phyloP scores from a whole-genome alignment of 2,797 vertebrate genomes.

The Clamator glandarius region DNA sequence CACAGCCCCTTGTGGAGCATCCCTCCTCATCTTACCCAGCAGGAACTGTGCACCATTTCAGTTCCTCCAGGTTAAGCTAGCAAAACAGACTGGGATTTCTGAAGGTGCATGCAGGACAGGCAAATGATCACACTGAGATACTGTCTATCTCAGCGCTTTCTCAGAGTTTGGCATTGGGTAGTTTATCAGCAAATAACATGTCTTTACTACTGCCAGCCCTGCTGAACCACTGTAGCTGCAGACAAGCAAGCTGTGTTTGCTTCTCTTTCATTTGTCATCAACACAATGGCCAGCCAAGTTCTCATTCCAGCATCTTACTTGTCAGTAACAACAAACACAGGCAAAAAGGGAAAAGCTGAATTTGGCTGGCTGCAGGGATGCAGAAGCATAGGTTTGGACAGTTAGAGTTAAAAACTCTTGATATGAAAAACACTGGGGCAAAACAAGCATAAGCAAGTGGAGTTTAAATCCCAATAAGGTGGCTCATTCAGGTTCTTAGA shows the following conservation, averaged over 20 bases:
- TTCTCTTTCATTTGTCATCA: slow-evolving; percentile 51
- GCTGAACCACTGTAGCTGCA: slow-evolving; percentile 45
- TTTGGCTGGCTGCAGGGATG: not conserved
- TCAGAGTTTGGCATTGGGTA: not conserved
- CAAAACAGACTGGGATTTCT: not conserved
- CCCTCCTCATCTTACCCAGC: not conserved
- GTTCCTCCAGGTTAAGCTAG: not conserved
- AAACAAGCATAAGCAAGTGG: not conserved
- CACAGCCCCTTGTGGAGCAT: accelerated
- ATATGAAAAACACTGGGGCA: not conserved
- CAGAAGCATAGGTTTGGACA: not conserved
- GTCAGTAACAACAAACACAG: slow-evolving; percentile 32
- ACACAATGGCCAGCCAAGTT: slow-evolving; percentile 54
- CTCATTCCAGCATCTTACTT: slow-evolving; percentile 38
- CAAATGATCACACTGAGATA: not conserved
- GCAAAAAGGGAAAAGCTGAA: not conserved
- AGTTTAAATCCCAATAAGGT: not conserved
- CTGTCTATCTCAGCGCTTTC: not conserved
- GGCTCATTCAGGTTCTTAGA: not conserved
- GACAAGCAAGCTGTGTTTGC: slow-evolving; percentile 65
- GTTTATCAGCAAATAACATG: slow-evolving; percentile 51
- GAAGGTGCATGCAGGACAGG: not conserved
- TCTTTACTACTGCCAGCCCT: slow-evolving; percentile 37
- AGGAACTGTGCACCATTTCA: accelerated
- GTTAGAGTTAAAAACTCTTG: not conserved